Evolutionary conservation across 37 sponge, comb jelly and placozoan species (phyloP).

Genomic region (Mnemiopsis leidyi): DNA sequence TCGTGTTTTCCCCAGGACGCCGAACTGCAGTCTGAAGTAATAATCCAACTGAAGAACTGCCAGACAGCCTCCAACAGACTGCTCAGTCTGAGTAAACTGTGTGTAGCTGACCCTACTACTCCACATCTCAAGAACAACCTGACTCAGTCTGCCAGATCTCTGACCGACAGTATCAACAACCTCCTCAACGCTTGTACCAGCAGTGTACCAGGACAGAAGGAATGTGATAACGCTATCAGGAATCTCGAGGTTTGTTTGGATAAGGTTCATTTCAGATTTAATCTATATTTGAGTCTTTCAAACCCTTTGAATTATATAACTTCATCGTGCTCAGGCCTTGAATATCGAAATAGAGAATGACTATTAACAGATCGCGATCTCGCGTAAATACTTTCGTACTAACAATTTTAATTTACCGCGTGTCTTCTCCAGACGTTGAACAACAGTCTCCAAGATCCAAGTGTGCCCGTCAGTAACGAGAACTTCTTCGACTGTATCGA

Average conservation of each 20-base stretch:
- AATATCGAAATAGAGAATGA: too few species aligned
- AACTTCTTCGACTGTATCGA: slow-evolving; percentile 97
- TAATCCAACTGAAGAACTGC: slow-evolving; percentile 40
- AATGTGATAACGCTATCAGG: slow-evolving; percentile 96
- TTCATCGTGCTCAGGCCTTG: too few species aligned
- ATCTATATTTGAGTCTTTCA: too few species aligned
- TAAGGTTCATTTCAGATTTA: too few species aligned
- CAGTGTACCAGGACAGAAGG: slow-evolving; percentile 93
- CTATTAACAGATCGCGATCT: not conserved
- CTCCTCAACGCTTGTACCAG: slow-evolving; percentile 87
- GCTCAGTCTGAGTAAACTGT: slow-evolving; percentile 84
- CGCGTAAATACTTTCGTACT: not conserved
- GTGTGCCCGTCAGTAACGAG: slow-evolving; percentile 85
- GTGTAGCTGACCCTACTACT: slow-evolving; percentile 93
- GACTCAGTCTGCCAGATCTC: slow-evolving; percentile 82
- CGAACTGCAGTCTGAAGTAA: slow-evolving; percentile 38
- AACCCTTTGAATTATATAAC: too few species aligned
- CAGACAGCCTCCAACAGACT: slow-evolving; percentile 78
- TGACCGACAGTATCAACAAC: slow-evolving; percentile 95
- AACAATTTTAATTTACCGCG: not conserved
- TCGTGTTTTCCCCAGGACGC: slow-evolving; percentile 48
- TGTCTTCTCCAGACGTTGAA: slow-evolving; percentile 28
- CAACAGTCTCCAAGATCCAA: slow-evolving; percentile 77
- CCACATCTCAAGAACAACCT: slow-evolving; percentile 93
- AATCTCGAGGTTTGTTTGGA: slow-evolving; percentile 97